Evolutionary conservation across 2,113 vertebrate genomes (phyloP).

Genomic region (Sturnus vulgaris): DNA sequence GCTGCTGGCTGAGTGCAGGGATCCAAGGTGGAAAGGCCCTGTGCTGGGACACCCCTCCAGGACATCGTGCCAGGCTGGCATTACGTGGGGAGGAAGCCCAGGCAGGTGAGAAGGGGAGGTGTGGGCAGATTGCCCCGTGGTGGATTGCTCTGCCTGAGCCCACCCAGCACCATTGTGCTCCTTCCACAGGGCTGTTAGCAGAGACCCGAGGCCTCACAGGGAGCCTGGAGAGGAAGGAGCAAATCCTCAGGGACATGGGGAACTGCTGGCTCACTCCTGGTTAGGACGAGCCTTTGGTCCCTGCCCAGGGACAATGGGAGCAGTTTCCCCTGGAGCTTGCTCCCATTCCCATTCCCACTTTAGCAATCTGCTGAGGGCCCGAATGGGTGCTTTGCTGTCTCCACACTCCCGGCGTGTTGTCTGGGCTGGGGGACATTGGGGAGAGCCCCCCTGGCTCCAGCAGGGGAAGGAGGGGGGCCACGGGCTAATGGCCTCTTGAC

Average conservation of each 20-base stretch:
- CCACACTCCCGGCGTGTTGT: fast-evolving
- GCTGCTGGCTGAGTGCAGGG: neutral
- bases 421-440: fast-evolving
- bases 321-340: neutral
- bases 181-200: neutral
- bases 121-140: neutral
- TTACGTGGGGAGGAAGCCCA: fast-evolving
- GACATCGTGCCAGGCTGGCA: neutral
- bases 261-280: fast-evolving
- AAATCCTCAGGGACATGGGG: neutral
- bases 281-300: neutral
- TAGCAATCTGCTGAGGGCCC: neutral
- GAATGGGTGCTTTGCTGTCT: neutral
- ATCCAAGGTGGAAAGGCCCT: neutral
- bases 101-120: neutral
- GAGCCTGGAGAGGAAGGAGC: neutral
- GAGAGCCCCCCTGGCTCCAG: neutral
- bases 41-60: neutral
- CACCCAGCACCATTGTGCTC: fast-evolving
- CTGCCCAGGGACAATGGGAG: neutral
- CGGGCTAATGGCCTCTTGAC: constrained; percentile 52
- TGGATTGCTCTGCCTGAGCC: neutral
- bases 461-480: neutral
- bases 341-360: neutral
- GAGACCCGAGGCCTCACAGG: fast-evolving